These are phyloP conservation scores for Tortrix viridana DNA, from an alignment of 2,888 invertebrate species.

Conservation along the genomic window DNA sequence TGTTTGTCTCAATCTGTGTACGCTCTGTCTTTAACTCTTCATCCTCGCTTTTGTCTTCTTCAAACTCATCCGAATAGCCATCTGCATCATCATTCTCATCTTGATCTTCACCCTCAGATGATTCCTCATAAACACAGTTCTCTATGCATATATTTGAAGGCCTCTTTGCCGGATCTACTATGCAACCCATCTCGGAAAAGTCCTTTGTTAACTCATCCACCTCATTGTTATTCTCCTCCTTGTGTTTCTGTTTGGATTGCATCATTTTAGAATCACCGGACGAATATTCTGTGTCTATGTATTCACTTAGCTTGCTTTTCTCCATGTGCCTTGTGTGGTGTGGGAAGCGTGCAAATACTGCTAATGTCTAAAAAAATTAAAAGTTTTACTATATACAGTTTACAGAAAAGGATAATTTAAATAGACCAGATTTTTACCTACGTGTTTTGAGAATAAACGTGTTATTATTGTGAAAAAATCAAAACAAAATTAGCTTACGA, in stretches of 20 bases:
- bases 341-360: conserved; percentile 65
- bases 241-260: conserved; percentile 63
- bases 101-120: conserved; percentile 56
- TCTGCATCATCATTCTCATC: conserved; percentile 56
- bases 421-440: not conserved
- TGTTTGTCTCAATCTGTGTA: conserved; percentile 46
- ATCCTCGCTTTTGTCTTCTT: conserved; percentile 70
- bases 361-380: conserved; percentile 53
- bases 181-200: conserved; percentile 78
- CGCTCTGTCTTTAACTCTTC: conserved; percentile 53
- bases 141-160: conserved; percentile 76
- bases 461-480: not conserved
- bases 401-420: conserved; percentile 3
- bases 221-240: conserved; percentile 80
- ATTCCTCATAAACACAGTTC: conserved; percentile 67
- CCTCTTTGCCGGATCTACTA: conserved; percentile 70
- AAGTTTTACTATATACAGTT: conserved; percentile 36
- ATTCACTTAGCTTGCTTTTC: conserved; percentile 53
- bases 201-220: conserved; percentile 74
- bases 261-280: conserved; percentile 72
- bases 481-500: too few relatives aligned
- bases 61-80: conserved; percentile 78
- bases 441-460: not conserved
- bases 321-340: conserved; percentile 66
- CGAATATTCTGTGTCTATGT: conserved; percentile 64